phyloP scores from a whole-genome alignment of 2,888 invertebrate species.

The Anodontia alba region DNA sequence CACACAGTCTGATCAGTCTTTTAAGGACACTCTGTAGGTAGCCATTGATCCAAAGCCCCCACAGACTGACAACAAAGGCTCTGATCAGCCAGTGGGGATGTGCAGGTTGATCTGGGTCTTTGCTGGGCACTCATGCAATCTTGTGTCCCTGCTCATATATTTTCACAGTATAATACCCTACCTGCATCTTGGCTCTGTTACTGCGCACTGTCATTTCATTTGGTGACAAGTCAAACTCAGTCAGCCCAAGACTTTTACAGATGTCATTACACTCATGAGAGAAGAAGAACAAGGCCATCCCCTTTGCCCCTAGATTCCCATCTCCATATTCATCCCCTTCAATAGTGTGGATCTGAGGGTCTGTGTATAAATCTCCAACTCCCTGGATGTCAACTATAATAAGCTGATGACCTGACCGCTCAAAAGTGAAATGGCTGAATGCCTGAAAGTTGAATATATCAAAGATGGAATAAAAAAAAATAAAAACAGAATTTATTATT shows the following conservation, averaged over 20 bases:
- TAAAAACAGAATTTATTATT: too few species aligned
- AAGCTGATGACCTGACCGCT: slow-evolving; percentile 87
- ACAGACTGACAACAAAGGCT: too few species aligned
- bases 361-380: slow-evolving; percentile 87
- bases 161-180: too few species aligned
- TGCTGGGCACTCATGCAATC: too few species aligned
- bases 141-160: too few species aligned
- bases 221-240: slow-evolving; percentile 86
- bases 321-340: slow-evolving; percentile 86
- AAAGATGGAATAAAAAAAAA: too few species aligned
- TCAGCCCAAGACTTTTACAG: slow-evolving; percentile 86
- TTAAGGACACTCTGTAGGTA: too few species aligned
- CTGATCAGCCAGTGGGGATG: too few species aligned
- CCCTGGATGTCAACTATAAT: slow-evolving; percentile 88
- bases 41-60: too few species aligned
- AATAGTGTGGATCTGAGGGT: slow-evolving; percentile 87
- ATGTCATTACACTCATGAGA: slow-evolving; percentile 87
- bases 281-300: slow-evolving; percentile 88
- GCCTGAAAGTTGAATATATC: slow-evolving; percentile 83
- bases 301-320: slow-evolving; percentile 87
- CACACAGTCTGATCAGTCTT: too few species aligned
- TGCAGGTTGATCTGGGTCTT: too few species aligned
- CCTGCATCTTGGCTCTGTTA: slow-evolving; percentile 70
- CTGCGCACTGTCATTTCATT: slow-evolving; percentile 79
- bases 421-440: slow-evolving; percentile 88